phyloP scores from a whole-genome alignment of 2,888 invertebrate species.

The Emmelina monodactyla region DNA sequence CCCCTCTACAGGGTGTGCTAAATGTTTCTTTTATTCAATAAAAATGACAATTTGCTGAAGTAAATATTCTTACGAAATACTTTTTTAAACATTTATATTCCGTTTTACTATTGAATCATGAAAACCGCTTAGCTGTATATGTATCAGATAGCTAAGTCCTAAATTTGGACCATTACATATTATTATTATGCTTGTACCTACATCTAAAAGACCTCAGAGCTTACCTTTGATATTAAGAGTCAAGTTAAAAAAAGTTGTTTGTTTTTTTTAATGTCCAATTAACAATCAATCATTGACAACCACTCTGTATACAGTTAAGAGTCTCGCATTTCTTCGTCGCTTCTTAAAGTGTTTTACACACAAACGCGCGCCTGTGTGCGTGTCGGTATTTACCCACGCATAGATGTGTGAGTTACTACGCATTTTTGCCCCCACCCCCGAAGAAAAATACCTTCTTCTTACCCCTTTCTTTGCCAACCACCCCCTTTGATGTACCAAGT shows the following conservation, averaged over 20 bases:
- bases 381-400: constrained; percentile 59
- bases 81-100: too few relatives aligned
- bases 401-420: constrained; percentile 57
- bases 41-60: constrained; percentile 7
- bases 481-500: constrained; percentile 57
- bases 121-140: too few relatives aligned
- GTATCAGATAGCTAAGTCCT: too few relatives aligned
- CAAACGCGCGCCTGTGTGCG: constrained; percentile 46
- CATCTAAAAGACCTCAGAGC: too few relatives aligned
- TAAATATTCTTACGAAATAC: too few relatives aligned
- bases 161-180: too few relatives aligned
- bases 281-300: too few relatives aligned
- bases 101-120: too few relatives aligned
- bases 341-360: constrained; percentile 68
- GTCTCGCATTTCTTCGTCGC: constrained; percentile 66
- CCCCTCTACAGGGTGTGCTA: constrained; percentile 51
- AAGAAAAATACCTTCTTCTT: constrained; percentile 46
- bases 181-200: too few relatives aligned
- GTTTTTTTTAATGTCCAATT: too few relatives aligned
- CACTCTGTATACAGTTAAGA: constrained; percentile 54
- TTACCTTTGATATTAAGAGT: too few relatives aligned
- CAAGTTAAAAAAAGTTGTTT: too few relatives aligned
- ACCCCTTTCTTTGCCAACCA: constrained; percentile 45
- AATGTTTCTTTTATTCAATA: constrained; percentile 19
- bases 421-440: constrained; percentile 56